These are phyloP conservation scores for Xenopus laevis DNA, from an alignment of 2,113 vertebrate species.

Conservation along the genomic window DNA sequence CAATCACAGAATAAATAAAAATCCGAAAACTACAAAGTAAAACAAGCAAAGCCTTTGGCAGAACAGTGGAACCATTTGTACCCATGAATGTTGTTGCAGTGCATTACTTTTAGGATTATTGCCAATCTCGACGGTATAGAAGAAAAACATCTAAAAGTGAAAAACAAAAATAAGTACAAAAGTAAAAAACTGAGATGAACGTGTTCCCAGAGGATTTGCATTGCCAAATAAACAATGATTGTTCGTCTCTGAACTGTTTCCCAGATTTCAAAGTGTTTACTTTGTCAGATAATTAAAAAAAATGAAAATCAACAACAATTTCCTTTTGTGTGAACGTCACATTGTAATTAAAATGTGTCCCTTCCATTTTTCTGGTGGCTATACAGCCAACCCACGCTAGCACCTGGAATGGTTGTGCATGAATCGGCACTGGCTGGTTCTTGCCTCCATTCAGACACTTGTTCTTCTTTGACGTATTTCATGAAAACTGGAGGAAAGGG, in stretches of 20 bases:
- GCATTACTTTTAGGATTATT: too few species aligned
- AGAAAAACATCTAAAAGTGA: slow-evolving; percentile 1
- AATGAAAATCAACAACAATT: neutral
- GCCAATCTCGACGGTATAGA: neutral
- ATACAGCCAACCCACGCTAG: too few species aligned
- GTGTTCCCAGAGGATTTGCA: neutral
- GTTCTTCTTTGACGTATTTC: too few species aligned
- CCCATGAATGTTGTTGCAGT: too few species aligned
- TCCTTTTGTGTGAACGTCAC: neutral
- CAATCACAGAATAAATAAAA: too few species aligned
- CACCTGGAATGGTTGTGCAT: neutral
- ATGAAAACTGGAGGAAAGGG: too few species aligned
- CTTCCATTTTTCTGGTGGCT: neutral
- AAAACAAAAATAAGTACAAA: neutral
- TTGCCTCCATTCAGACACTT: too few species aligned
- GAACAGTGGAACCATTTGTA: too few species aligned
- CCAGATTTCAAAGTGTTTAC: slow-evolving; percentile 4
- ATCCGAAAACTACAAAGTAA: too few species aligned
- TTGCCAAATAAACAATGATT: neutral
- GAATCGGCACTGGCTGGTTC: too few species aligned
- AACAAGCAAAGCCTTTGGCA: too few species aligned
- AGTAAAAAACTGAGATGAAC: neutral
- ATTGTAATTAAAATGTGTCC: neutral
- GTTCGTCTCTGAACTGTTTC: neutral
- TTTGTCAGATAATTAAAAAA: slow-evolving; percentile 1